Evolutionary conservation across 35 echinoderm and acorn worm genomes (phyloP), one percentile per base, ranked within the genome.

Genomic region (Apostichopus japonicus): DNA sequence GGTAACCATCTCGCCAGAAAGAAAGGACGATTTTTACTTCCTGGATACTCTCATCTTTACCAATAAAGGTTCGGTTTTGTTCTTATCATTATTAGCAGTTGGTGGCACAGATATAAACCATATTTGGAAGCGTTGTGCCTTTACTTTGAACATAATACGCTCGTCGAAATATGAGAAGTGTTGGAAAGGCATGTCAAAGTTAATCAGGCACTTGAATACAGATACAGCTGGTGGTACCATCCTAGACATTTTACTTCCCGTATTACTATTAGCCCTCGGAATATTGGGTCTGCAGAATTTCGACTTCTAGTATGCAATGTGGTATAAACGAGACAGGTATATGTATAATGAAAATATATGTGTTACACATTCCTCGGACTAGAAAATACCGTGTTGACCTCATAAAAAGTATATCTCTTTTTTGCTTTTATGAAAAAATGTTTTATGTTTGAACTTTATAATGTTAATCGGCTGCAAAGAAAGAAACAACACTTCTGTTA

Each of bases 271-370:
- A 65, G 86, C 86, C 15, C 58, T 87, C 53, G 86, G 86, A 14
- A 87, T 87, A 62, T 58, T 87, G 10, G 86, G 86, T 15, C 9
- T 87, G 53, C 24, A 23, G 53, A 87, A 87, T 22, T 87, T 87
- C 65, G 86, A 65, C 86, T 87, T 87, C 44, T 87, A 23, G 65
- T 21, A 53, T 61, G 13, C 13, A 61, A 13, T 61, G 57, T 8
- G 57, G 13, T 13, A 61, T 8, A 61, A 10, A 13, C 57, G 7
- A 61, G 57, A 61, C 57, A 13, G 57, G 57, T 61, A 44, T 44
- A 3, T 44, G 0, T 44, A 44, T 44, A 0, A 33, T 1, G 4
- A 44, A 44, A 3, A 44, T 44, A 44, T 44, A 44, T 44, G 33
- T 44, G 33, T 44, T 44, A 44, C 33, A 44, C 33, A 44, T 44